Conservation (phyloP, 2,888 invertebrate species). For the Eumacrocentrus americanus region DNA sequence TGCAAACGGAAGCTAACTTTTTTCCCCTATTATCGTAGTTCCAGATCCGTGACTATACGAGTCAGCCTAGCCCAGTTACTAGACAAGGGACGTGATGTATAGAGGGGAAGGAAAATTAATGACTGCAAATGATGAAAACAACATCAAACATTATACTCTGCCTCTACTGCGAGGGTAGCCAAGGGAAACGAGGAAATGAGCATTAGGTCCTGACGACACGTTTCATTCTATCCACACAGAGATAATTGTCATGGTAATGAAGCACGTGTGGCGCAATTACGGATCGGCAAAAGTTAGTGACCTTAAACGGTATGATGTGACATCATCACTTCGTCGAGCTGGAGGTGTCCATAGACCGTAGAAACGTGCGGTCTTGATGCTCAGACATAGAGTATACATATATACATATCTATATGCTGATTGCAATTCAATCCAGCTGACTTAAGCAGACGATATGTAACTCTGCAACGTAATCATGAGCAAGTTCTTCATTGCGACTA, state of each 20-base stretch:
- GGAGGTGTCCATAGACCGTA: neutral
- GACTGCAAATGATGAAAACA: slow-evolving; percentile 2
- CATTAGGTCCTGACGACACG: slow-evolving; percentile 16
- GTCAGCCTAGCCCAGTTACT: slow-evolving; percentile 8
- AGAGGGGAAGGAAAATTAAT: slow-evolving; percentile 8
- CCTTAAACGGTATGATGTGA: slow-evolving; percentile 39
- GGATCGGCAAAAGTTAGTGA: slow-evolving; percentile 34
- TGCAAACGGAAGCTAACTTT: slow-evolving; percentile 19
- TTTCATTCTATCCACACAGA: slow-evolving; percentile 7
- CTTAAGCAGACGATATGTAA: neutral
- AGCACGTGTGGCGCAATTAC: slow-evolving; percentile 39
- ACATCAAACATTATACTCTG: too few species aligned
- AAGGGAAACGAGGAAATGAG: slow-evolving; percentile 23
- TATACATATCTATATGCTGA: neutral
- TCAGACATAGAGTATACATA: too few species aligned
- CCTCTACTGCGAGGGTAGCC: slow-evolving; percentile 17
- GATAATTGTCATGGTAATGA: slow-evolving; percentile 45
- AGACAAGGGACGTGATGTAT: neutral
- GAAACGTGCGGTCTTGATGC: neutral
- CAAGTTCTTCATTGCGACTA: slow-evolving; percentile 5
- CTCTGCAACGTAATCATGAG: neutral
- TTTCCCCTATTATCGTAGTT: slow-evolving; percentile 17
- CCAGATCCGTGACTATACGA: slow-evolving; percentile 10
- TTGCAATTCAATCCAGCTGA: neutral
- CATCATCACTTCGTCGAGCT: slow-evolving; percentile 34